Evolutionary conservation across 2,113 vertebrate genomes (phyloP).

Genomic region (Campylomormyrus tamandua): DNA sequence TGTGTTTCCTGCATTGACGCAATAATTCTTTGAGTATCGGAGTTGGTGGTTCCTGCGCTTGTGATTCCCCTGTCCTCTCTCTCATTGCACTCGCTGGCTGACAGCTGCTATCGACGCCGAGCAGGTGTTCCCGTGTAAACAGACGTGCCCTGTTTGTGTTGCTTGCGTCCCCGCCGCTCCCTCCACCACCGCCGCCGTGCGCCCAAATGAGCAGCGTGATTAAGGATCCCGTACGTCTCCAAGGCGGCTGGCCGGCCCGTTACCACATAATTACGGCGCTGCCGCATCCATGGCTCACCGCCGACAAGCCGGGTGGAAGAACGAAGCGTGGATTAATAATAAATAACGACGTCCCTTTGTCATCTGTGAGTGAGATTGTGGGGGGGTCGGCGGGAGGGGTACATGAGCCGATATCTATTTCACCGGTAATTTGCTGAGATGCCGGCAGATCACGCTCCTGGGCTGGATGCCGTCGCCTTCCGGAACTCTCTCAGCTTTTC

Average conservation of each 20-base stretch:
- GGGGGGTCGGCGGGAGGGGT: slow-evolving; percentile 52
- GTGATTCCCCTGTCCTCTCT: slow-evolving; percentile 70
- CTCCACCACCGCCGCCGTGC: slow-evolving; percentile 53
- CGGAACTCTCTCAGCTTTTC: not conserved
- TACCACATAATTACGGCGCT: slow-evolving; percentile 97
- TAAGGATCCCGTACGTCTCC: slow-evolving; percentile 99
- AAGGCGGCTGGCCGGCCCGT: slow-evolving; percentile 99
- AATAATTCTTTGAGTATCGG: slow-evolving; percentile 64
- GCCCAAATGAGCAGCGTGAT: slow-evolving; percentile 98
- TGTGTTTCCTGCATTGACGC: slow-evolving; percentile 43
- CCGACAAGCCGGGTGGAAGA: slow-evolving; percentile 74
- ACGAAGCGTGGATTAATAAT: slow-evolving; percentile 96
- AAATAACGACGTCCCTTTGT: slow-evolving; percentile 96
- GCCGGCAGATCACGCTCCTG: slow-evolving; percentile 69
- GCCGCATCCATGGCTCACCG: slow-evolving; percentile 85
- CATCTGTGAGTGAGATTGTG: slow-evolving; percentile 98
- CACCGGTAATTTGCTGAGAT: slow-evolving; percentile 71
- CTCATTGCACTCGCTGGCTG: slow-evolving; percentile 90
- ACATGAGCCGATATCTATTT: slow-evolving; percentile 69
- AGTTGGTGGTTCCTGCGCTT: slow-evolving; percentile 71
- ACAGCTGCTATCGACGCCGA: slow-evolving; percentile 99
- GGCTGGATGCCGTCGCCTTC: slow-evolving; percentile 49
- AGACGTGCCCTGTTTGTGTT: slow-evolving; percentile 98
- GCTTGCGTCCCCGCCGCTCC: slow-evolving; percentile 69
- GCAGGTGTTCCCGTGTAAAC: slow-evolving; percentile 99